Evolutionary conservation across 1,140 invertebrate genomes (phyloP).

Genomic region (Drosophila nigromelanica): DNA sequence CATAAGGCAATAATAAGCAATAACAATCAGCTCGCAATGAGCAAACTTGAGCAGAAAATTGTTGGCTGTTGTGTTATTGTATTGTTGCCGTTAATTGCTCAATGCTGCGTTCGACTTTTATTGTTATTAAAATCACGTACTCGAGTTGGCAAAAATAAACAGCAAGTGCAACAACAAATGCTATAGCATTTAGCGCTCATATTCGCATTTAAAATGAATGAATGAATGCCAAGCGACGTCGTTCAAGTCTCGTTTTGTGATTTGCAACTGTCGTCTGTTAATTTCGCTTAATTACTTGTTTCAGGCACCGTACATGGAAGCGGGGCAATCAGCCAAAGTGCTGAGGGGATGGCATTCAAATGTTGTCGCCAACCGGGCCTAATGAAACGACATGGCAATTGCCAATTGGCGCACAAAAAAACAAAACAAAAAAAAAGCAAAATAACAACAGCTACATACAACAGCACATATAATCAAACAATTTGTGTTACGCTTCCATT

Average conservation of each 20-base stretch:
- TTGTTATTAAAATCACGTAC: conserved; percentile 81
- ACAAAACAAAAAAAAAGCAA: conserved; percentile 8
- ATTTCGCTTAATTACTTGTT: conserved; percentile 75
- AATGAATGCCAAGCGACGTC: conserved; percentile 38
- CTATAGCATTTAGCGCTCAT: conserved; percentile 27
- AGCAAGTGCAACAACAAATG: conserved; percentile 48
- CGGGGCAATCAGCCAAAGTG: neutral
- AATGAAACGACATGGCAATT: conserved; percentile 59
- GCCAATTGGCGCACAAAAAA: conserved; percentile 54
- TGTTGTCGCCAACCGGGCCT: conserved; percentile 45
- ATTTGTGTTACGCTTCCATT: conserved; percentile 59
- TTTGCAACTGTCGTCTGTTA: conserved; percentile 70
- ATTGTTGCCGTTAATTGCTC: conserved; percentile 63
- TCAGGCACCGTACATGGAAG: conserved; percentile 50
- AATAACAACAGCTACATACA: conserved; percentile 18
- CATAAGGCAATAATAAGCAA: conserved; percentile 52
- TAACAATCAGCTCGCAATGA: conserved; percentile 53
- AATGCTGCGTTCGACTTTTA: conserved; percentile 68
- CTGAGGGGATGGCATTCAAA: conserved; percentile 51
- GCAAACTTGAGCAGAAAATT: conserved; percentile 57
- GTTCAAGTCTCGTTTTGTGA: conserved; percentile 46
- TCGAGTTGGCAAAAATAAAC: conserved; percentile 39
- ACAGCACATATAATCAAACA: conserved; percentile 62
- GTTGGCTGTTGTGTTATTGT: conserved; percentile 28
- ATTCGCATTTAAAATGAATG: conserved; percentile 29